A percentile compares a stretch with the other conserved stretches of the same genome.
Evolutionary conservation across 2,888 invertebrate genomes (phyloP).

Genomic region (Ommatoiulus sabulosus): DNA sequence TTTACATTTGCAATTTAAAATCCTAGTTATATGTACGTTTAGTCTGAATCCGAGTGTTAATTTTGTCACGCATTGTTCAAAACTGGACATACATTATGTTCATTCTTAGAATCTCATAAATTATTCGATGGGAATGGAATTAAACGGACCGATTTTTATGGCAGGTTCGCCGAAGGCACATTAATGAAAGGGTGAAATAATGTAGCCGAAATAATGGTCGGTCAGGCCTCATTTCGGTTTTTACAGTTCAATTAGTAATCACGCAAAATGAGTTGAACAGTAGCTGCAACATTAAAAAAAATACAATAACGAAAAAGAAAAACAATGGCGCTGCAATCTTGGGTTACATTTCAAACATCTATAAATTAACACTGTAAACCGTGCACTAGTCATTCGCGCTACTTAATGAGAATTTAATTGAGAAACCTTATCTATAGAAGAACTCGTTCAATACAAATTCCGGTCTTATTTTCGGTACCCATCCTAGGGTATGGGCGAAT

Average conservation of each 20-base stretch:
- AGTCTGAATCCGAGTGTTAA: background rate
- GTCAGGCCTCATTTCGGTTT: background rate
- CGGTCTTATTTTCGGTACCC: no score
- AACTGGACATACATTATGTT: background rate
- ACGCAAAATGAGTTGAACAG: background rate
- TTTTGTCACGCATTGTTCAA: background rate
- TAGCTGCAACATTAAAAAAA: no score
- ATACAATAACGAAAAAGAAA: no score
- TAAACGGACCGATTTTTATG: constrained; percentile 8
- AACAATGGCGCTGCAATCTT: no score
- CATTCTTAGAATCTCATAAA: background rate
- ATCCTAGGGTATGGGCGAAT: no score
- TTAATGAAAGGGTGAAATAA: background rate
- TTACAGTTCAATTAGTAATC: background rate
- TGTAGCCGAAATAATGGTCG: background rate
- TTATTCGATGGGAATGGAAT: background rate
- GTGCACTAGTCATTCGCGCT: no score
- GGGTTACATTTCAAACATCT: no score
- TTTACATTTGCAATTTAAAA: background rate
- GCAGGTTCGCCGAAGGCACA: background rate
- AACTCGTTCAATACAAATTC: no score
- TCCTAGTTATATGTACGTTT: background rate
- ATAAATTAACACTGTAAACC: no score
- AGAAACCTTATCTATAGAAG: no score
- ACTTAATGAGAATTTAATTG: no score